Evolutionary conservation across 2,797 vertebrate species (phyloP), one percentile per base, ranked within the genome.

Genomic region (Sebastes aleutianus): DNA sequence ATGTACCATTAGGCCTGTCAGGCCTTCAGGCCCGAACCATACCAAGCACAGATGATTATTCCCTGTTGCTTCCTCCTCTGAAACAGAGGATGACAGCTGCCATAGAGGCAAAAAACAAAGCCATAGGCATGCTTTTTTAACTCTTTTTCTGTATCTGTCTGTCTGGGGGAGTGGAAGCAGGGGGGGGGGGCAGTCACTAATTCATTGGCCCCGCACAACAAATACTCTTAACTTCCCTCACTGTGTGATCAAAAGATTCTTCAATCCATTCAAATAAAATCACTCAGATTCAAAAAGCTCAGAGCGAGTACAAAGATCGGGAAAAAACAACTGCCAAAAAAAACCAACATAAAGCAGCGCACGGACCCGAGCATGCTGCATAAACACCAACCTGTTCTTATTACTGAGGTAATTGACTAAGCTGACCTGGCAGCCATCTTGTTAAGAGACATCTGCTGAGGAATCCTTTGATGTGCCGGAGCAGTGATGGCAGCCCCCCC

Each of bases 341-440:
- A 27, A 1, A 2, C 5, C 5, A 53, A 53, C 65, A 72, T 4
- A 20, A 75, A 73, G 34, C 58, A 39, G 50, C 13, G 24, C 66
- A 74, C 0, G 3, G 72, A 67, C 59, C 18, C 0, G 14, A 78
- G 63, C 70, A 59, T 57, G 61, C 39, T 3, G 13, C 65, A 82
- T 75, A 57, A 86, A 79, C 80, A 83, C 50, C 32, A 77, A 89
- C 72, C 79, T 74, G 75, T 32, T 83, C 71, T 81, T 84, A 72
- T 88, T 86, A 78, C 82, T 29, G 77, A 80, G 63, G 72, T 89
- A 83, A 91, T 70, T 90, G 82, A 87, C 88, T 78, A 81, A 87
- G 85, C 76, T 84, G 85, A 89, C 88, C 87, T 88, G 88, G 85
- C 80, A 87, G 88, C 90, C 91, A 93, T 92, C 90, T 92, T 93